These are phyloP conservation scores for Dendrolimus houi DNA, from an alignment of 2,888 invertebrate species.

Conservation along the genomic window DNA sequence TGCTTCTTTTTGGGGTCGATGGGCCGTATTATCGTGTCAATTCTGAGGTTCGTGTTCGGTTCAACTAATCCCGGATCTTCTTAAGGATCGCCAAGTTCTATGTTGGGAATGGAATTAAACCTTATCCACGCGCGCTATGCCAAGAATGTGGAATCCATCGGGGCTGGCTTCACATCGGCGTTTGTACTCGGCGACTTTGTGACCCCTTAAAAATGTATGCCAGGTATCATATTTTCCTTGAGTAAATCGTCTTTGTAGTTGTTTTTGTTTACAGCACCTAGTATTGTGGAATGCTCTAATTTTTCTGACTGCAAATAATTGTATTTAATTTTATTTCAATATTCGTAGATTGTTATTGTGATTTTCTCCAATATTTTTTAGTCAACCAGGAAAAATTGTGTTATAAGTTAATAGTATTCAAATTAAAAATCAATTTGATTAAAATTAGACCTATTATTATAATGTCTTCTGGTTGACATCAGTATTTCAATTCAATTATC, in stretches of 20 bases:
- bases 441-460: too few species aligned
- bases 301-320: conserved; percentile 11
- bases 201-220: conserved; percentile 23
- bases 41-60: conserved; percentile 24
- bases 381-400: too few species aligned
- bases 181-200: conserved; percentile 19
- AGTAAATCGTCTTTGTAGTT: conserved; percentile 26
- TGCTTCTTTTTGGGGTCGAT: conserved; percentile 22
- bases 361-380: too few species aligned
- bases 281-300: conserved; percentile 26
- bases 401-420: too few species aligned
- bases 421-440: too few species aligned
- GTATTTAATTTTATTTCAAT: not conserved
- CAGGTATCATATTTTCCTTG: conserved; percentile 20
- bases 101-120: conserved; percentile 25
- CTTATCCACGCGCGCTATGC: conserved; percentile 16
- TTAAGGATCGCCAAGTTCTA: conserved; percentile 34
- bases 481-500: too few species aligned
- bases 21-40: conserved; percentile 36
- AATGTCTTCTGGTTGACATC: too few species aligned
- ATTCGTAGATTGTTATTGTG: conserved; percentile 7
- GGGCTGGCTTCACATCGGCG: conserved; percentile 21
- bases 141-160: conserved; percentile 22
- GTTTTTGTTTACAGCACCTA: conserved; percentile 28
- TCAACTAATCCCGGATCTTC: conserved; percentile 31